Evolutionary conservation across 2,797 vertebrate species (phyloP), one percentile per base, ranked within the genome.

Genomic region (Poeciliopsis infans): DNA sequence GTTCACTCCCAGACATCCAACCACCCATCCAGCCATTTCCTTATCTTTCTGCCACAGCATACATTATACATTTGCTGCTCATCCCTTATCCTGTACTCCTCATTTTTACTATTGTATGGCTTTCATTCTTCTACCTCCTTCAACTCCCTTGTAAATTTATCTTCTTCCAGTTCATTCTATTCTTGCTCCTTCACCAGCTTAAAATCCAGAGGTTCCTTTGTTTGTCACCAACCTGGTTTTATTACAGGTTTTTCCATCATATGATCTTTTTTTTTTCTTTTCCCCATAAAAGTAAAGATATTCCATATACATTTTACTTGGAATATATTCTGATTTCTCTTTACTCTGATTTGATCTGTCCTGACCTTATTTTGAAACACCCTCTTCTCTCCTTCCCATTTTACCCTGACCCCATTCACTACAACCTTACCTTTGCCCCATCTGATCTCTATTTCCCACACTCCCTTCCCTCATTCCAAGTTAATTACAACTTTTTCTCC

Each of bases 31-130:
- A 68, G 55, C 47, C 73, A 74, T 43, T 61, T 47, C 76, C 77
- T 90, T 90, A 89, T 91, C 87, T 73, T 83, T 61, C 69, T 55
- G 12, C 78, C 28, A 53, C 86, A 87, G 82, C 83, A 59, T 85
- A 83, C 77, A 79, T 89, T 87, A 41, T 41, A 84, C 81, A 80
- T 80, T 74, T 7, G 1, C 41, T 76, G 47, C 51, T 79, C 75
- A 77, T 75, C 72, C 39, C 78, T 85, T 89, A 86, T 86, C 79
- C 75, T 25, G 43, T 45, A 41, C 72, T 57, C 5, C 81, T 90
- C 80, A 84, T 86, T 76, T 88, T 79, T 59, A 15, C 33, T 31
- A 68, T 68, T 71, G 66, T 41, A 53, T 41, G 70, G 84, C 59
- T 79, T 71, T 85, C 74, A 74, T 75, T 66, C 59, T 7, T 64